Evolutionary conservation across 2,888 invertebrate species (phyloP).

Genomic region (Hyalella azteca): DNA sequence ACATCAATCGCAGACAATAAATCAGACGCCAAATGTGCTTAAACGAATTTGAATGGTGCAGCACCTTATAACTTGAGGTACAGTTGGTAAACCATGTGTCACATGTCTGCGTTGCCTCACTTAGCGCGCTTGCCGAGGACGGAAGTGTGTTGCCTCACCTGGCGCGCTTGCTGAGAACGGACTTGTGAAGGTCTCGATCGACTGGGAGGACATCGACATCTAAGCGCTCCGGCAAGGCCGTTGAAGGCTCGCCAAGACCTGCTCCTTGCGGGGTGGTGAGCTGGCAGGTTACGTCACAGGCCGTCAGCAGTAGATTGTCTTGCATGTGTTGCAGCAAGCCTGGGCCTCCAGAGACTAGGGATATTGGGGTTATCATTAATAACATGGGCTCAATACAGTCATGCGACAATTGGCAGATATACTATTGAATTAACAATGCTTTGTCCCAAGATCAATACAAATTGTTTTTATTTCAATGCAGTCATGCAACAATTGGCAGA

Average conservation of each 20-base stretch:
- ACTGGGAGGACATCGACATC: background rate
- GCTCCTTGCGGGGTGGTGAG: background rate
- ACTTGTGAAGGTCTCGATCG: background rate
- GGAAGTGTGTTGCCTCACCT: background rate
- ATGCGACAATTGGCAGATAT: too few species aligned
- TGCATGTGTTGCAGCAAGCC: conserved; percentile 43
- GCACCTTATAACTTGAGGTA: too few species aligned
- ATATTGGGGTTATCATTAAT: background rate
- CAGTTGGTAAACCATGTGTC: too few species aligned
- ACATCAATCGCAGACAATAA: too few species aligned
- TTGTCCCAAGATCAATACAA: too few species aligned
- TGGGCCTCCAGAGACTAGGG: background rate
- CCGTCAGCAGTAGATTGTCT: conserved; percentile 45
- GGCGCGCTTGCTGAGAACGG: background rate
- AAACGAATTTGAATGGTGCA: too few species aligned
- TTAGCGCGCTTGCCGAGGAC: too few species aligned
- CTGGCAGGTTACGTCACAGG: conserved; percentile 14
- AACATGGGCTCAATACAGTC: background rate
- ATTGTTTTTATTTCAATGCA: too few species aligned
- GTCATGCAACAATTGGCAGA: too few species aligned
- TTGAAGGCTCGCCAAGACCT: background rate
- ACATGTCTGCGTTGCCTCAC: too few species aligned
- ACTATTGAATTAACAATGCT: too few species aligned
- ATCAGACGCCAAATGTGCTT: too few species aligned
- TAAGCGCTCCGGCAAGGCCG: background rate